Conservation (phyloP, 2,797 vertebrate genomes). For the Sitta carolinensis region DNA sequence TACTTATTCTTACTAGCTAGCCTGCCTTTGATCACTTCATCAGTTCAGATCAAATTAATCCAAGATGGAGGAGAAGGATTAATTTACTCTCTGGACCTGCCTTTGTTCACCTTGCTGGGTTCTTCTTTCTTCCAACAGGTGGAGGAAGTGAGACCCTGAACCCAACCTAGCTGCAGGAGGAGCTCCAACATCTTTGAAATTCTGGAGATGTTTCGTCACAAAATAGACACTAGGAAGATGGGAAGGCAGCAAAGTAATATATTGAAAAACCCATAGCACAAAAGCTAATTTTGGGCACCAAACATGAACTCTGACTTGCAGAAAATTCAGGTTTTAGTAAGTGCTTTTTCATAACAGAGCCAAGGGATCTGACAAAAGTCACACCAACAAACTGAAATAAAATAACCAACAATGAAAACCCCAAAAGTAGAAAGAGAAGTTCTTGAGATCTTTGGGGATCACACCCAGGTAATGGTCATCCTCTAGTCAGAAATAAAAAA, state of each 20-base stretch:
- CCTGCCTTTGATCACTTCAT: not conserved
- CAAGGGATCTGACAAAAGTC: not conserved
- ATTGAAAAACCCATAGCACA: not conserved
- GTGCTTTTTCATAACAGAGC: not conserved
- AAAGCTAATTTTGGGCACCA: not conserved
- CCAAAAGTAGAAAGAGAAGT: not conserved
- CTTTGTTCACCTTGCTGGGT: not conserved
- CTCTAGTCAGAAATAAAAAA: not conserved
- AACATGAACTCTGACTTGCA: not conserved
- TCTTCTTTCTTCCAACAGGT: not conserved
- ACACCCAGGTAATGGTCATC: not conserved
- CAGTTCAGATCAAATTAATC: not conserved
- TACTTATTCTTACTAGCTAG: not conserved
- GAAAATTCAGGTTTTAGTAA: not conserved
- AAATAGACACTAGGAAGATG: not conserved
- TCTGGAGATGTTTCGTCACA: not conserved
- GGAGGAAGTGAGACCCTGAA: not conserved
- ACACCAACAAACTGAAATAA: not conserved
- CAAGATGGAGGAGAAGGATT: not conserved
- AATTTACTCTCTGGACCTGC: not conserved
- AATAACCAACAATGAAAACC: not conserved
- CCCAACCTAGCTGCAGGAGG: not conserved
- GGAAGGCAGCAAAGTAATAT: not conserved
- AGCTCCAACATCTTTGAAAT: not conserved
- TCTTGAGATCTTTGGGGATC: not conserved